Evolutionary conservation across 2,113 vertebrate genomes (phyloP).

Genomic region (Benitochromis conjunctus): DNA sequence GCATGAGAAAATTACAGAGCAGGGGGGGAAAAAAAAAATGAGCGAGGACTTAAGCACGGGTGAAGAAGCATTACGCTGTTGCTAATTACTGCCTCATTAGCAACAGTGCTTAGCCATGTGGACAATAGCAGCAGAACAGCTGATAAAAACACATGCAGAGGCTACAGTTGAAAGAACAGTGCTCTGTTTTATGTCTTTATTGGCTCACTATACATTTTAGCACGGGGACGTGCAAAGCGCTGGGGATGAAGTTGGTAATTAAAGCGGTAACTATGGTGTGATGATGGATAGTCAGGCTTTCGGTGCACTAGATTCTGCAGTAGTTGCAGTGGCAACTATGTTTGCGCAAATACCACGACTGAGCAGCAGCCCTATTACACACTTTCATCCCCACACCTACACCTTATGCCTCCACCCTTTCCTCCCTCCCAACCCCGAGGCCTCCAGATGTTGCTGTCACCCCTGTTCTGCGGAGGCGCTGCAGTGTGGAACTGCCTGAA

Average conservation of each 20-base stretch:
- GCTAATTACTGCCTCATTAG: slow-evolving; percentile 76
- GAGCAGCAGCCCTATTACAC: slow-evolving; percentile 35
- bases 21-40: background rate
- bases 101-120: slow-evolving; percentile 68
- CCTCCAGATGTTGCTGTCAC: slow-evolving; percentile 74
- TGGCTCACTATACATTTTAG: slow-evolving; percentile 51
- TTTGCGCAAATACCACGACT: slow-evolving; percentile 11
- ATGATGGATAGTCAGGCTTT: slow-evolving; percentile 19
- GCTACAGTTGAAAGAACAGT: slow-evolving; percentile 69
- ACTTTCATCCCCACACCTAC: slow-evolving; percentile 45
- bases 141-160: slow-evolving; percentile 74
- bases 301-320: background rate
- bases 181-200: slow-evolving; percentile 65
- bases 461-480: slow-evolving; percentile 73
- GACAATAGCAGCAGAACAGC: slow-evolving; percentile 70
- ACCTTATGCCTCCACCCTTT: slow-evolving; percentile 38
- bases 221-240: slow-evolving; percentile 26
- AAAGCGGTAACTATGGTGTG: slow-evolving; percentile 32
- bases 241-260: slow-evolving; percentile 57
- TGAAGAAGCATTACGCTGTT: slow-evolving; percentile 65
- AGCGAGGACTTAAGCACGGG: slow-evolving; percentile 66
- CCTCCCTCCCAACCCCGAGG: slow-evolving; percentile 42
- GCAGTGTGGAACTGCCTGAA: slow-evolving; percentile 86
- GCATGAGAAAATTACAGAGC: slow-evolving; percentile 65
- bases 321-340: background rate